Percentiles rank a stretch among this genome's conserved stretches.
These are phyloP conservation scores for Agonum fuliginosum DNA, from an alignment of 2,888 invertebrate genomes.

Conservation along the genomic window DNA sequence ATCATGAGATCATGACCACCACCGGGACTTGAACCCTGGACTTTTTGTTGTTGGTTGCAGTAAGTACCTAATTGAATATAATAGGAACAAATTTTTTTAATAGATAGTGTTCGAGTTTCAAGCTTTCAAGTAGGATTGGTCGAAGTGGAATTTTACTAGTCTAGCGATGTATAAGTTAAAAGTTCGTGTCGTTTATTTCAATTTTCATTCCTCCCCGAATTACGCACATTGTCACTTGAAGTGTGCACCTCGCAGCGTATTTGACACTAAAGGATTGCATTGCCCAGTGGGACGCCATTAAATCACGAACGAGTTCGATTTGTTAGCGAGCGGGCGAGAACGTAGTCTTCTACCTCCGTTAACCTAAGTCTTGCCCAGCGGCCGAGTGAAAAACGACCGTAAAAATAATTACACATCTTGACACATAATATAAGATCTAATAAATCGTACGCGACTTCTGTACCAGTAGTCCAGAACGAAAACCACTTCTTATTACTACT, in stretches of 20 bases:
- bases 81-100: no score
- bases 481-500: constrained; percentile 18
- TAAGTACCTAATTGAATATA: no score
- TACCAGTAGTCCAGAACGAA: constrained; percentile 60
- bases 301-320: constrained; percentile 58
- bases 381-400: constrained; percentile 62
- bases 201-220: background rate
- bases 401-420: constrained; percentile 66
- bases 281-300: constrained; percentile 57
- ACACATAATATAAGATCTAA: constrained; percentile 67
- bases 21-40: no score
- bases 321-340: constrained; percentile 45
- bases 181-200: background rate
- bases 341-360: constrained; percentile 29
- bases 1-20: no score
- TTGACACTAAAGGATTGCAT: constrained; percentile 45
- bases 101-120: no score
- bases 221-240: constrained; percentile 5
- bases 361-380: constrained; percentile 34
- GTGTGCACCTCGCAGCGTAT: background rate
- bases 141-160: no score
- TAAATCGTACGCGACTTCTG: constrained; percentile 67
- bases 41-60: no score
- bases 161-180: no score
- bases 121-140: no score